Evolutionary conservation across 1,140 invertebrate genomes (phyloP).

Genomic region (Micrasema longulum): DNA sequence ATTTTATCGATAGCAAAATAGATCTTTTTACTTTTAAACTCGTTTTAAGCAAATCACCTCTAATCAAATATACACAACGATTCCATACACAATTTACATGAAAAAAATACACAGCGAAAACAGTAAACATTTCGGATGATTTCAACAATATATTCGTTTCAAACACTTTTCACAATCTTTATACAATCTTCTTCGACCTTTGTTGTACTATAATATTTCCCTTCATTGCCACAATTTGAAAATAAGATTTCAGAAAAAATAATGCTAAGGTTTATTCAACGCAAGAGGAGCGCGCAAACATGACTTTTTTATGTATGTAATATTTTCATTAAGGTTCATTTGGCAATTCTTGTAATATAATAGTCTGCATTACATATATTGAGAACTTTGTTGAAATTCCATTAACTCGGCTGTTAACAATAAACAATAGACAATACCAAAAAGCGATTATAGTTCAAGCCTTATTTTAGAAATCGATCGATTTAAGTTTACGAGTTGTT

Average conservation of each 20-base stretch:
- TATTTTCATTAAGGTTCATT: no score
- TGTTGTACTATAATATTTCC: conserved; percentile 13
- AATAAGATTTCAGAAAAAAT: no score
- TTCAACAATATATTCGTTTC: conserved; percentile 25
- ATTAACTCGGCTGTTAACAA: no score
- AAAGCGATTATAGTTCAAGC: not conserved
- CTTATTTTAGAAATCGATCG: conserved; percentile 13
- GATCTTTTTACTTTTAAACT: no score
- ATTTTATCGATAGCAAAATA: no score
- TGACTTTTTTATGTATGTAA: no score
- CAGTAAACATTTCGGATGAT: conserved; percentile 15
- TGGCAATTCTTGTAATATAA: no score
- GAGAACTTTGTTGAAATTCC: no score
- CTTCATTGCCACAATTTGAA: conserved; percentile 18
- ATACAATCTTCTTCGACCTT: conserved; percentile 9
- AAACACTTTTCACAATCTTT: conserved; percentile 5
- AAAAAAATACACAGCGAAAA: conserved; percentile 19
- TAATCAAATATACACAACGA: conserved; percentile 7
- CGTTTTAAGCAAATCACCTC: no score
- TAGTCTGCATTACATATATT: no score
- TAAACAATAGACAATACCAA: conserved; percentile 17
- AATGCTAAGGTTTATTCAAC: no score
- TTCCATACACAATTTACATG: conserved; percentile 3
- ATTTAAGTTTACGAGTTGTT: conserved; percentile 4
- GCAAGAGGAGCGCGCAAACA: no score